Percentiles rank a stretch among this genome's conserved stretches.
phyloP scores from a whole-genome alignment of 23 tunicate genomes.

The Phallusia fumigata region DNA sequence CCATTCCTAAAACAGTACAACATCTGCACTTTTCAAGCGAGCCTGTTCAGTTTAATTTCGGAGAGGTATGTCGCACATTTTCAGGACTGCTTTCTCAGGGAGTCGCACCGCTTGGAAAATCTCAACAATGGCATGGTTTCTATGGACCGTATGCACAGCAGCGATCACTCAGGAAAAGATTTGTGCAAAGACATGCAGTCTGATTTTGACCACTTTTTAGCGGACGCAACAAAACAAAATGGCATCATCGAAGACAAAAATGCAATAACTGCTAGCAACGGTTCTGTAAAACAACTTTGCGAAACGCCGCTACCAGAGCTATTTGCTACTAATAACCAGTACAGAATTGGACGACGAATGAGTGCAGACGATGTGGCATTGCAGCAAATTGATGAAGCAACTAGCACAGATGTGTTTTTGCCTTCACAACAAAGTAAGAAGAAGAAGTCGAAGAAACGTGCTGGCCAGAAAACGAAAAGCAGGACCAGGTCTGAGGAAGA shows the following conservation, averaged over 20 bases:
- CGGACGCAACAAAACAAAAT: background rate
- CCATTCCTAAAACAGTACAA: background rate
- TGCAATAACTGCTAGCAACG: background rate
- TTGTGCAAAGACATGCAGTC: conserved; percentile 1
- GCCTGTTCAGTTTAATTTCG: background rate
- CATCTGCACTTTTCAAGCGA: conserved; percentile 10
- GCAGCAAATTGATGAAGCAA: background rate
- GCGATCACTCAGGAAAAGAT: background rate
- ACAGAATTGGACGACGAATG: conserved; percentile 18
- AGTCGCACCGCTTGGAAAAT: conserved; percentile 1
- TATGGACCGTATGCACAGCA: background rate
- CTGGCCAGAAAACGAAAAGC: background rate
- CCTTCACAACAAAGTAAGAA: background rate
- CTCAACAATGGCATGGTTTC: conserved; percentile 7
- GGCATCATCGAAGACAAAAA: background rate
- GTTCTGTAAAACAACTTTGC: background rate
- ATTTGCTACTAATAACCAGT: background rate
- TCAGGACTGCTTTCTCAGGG: conserved; percentile 22
- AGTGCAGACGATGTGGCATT: conserved; percentile 49
- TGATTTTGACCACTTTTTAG: background rate
- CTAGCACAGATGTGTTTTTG: background rate
- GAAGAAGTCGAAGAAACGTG: conserved; percentile 19
- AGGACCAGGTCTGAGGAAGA: conserved; percentile 6
- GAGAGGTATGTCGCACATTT: conserved; percentile 35
- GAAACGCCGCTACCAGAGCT: background rate